phyloP scores from a whole-genome alignment of 2,797 vertebrate genomes.

The Spinibarbus caldwelli region DNA sequence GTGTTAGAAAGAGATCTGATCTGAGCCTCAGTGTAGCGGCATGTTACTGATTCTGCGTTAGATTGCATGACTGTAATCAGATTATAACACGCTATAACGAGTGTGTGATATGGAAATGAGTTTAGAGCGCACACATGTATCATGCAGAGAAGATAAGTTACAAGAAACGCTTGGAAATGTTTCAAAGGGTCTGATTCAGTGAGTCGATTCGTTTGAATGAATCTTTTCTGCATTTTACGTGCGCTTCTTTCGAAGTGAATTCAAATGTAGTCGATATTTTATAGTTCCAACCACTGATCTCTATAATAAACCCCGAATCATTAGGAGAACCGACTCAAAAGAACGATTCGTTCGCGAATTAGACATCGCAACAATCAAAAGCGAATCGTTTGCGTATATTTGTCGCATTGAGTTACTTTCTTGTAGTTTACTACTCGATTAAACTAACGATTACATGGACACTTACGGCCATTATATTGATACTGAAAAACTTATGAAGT shows the following conservation, averaged over 20 bases:
- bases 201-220: neutral
- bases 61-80: neutral
- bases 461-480: slow-evolving; percentile 14
- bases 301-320: neutral
- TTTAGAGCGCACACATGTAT: neutral
- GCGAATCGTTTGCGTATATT: neutral
- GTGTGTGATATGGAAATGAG: neutral
- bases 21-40: neutral
- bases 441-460: neutral
- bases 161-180: neutral
- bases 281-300: neutral
- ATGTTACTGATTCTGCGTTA: neutral
- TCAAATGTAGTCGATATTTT: neutral
- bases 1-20: neutral
- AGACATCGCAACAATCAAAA: neutral
- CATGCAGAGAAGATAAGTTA: neutral
- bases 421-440: neutral
- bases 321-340: neutral
- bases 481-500: slow-evolving; percentile 22
- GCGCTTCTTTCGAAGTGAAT: neutral
- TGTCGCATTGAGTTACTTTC: slow-evolving; percentile 12
- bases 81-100: neutral
- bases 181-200: neutral
- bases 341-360: neutral
- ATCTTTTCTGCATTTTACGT: neutral